phyloP scores from a whole-genome alignment of 2,113 vertebrate species.

The Madoqua kirkii region DNA sequence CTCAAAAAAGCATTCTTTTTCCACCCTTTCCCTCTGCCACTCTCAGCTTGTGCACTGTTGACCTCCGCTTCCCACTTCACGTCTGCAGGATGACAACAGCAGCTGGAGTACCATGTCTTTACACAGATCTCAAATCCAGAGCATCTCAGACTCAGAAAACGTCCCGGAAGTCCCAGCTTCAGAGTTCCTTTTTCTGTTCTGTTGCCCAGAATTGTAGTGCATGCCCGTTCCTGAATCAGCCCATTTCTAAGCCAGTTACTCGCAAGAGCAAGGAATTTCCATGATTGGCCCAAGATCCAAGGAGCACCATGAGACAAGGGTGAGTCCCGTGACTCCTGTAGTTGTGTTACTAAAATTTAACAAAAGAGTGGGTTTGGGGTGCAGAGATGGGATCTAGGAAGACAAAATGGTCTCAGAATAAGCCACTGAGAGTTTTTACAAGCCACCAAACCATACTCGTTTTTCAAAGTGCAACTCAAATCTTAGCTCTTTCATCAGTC shows the following conservation, averaged over 20 bases:
- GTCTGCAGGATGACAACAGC: not conserved
- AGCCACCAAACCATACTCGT: not conserved
- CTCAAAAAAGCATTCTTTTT: not conserved
- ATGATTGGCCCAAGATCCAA: not conserved
- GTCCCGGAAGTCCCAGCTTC: not conserved
- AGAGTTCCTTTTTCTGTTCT: not conserved
- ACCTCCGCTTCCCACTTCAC: not conserved
- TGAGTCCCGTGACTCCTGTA: not conserved
- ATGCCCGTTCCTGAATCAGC: not conserved
- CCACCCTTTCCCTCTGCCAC: not conserved
- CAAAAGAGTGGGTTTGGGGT: not conserved
- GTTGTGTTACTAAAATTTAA: not conserved
- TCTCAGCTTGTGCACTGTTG: not conserved
- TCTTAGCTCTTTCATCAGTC: not conserved
- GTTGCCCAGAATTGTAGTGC: not conserved
- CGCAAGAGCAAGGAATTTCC: not conserved
- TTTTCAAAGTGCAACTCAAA: constrained; percentile 12
- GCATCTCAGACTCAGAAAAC: not conserved
- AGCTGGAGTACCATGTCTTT: not conserved
- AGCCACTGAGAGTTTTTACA: not conserved
- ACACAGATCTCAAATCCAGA: not conserved
- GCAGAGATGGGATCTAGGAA: not conserved
- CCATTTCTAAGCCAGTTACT: not conserved
- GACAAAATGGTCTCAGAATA: not conserved
- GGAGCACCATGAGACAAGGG: not conserved